Evolutionary conservation across 2,797 vertebrate species (phyloP), one percentile per base, ranked within the genome.

Genomic region (Rhynchotus rufescens): DNA sequence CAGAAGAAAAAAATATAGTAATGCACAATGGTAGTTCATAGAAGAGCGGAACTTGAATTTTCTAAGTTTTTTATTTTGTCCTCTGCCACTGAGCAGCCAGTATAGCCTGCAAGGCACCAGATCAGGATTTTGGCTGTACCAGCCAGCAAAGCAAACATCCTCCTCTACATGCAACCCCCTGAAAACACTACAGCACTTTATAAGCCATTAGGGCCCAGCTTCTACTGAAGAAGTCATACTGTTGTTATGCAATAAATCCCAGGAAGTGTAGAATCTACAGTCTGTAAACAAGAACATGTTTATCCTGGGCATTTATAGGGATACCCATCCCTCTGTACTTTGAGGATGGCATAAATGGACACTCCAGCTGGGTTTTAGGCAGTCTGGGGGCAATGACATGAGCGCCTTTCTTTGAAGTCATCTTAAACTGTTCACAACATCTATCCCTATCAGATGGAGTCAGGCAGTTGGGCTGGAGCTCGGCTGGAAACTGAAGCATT

Each of bases 211-310:
- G 10, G 2, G 5, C 9, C 59, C 30, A n/a, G 12, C 49, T 52
- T 23, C 17, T 49, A 28, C 52, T 59, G 44, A 72, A 36, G 21
- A 84, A 34, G 21, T 11, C 23, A n/a, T 13, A 62, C 15, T 32
- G 22, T 36, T 36, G 71, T 72, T 10, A 74, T 42, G n/a, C 21
- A 57, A 62, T 6, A 75, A 51, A 51, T 1, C 15, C n/a, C 38
- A 56, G 4, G 20, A 65, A 82, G 20, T 9, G 2, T 1, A 49
- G 40, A 9, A 54, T 65, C 60, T 40, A 45, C 16, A 78, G 17
- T 28, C 65, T 0, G 0, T 21, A 44, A 1, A 60, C n/a, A 84
- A 64, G 52, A 60, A 40, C 0, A 22, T 5, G 9, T 44, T 26
- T 32, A 32, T 13, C 51, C 15, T 51, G 54, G 28, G 22, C 49